Evolutionary conservation across 1,140 invertebrate species (phyloP).

Genomic region (Colletes gigas): DNA sequence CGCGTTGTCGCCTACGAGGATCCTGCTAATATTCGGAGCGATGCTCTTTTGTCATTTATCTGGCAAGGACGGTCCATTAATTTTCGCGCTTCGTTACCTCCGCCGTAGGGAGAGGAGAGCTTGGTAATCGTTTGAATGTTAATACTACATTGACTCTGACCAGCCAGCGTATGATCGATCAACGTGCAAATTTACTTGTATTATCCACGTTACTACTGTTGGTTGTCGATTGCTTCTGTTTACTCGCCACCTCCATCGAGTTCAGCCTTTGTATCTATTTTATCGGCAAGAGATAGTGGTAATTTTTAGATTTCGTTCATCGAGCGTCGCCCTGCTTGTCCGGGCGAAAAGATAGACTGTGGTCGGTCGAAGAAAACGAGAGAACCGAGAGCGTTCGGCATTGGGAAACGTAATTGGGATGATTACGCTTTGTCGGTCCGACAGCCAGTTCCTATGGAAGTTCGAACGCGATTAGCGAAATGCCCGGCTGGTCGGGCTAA

Average conservation of each 20-base stretch:
- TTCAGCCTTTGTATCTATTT: too few relatives aligned
- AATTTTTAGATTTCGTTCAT: too few relatives aligned
- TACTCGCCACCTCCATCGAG: too few relatives aligned
- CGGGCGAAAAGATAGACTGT: too few relatives aligned
- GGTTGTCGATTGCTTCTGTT: too few relatives aligned
- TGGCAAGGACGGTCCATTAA: slow-evolving; percentile 33
- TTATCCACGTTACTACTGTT: too few relatives aligned
- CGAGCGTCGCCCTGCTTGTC: too few relatives aligned
- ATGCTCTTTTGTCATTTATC: slow-evolving; percentile 34
- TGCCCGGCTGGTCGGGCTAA: slow-evolving; percentile 12
- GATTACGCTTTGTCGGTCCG: slow-evolving; percentile 15
- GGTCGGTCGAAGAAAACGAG: too few relatives aligned
- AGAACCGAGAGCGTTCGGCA: background rate
- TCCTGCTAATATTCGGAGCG: slow-evolving; percentile 23
- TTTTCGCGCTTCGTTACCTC: slow-evolving; percentile 34
- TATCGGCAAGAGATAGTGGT: too few relatives aligned
- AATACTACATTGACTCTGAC: slow-evolving; percentile 24
- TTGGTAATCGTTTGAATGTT: background rate
- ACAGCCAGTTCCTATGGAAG: background rate
- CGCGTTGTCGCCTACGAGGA: slow-evolving; percentile 15
- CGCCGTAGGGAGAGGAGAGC: too few relatives aligned
- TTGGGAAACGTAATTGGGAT: slow-evolving; percentile 31
- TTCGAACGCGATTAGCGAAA: slow-evolving; percentile 35
- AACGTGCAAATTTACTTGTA: slow-evolving; percentile 7
- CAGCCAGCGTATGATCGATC: slow-evolving; percentile 14